Conservation (phyloP, 2,797 vertebrate genomes). For the Pelodytes ibericus region DNA sequence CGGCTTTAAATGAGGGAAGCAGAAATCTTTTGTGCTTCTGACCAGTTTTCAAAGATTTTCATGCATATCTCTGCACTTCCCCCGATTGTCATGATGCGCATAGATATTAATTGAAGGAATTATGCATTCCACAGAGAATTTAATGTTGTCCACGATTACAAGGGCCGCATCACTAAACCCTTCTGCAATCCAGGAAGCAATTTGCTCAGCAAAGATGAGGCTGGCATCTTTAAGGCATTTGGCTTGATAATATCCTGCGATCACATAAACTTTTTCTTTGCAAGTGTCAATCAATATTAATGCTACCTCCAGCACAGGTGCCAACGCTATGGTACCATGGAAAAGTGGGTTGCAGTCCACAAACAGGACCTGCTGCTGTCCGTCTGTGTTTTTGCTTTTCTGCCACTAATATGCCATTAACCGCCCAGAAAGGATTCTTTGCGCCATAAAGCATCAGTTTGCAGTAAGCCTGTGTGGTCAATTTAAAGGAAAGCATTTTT, state of each 20-base stretch:
- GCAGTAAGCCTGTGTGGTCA: constrained; percentile 95
- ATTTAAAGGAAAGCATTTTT: constrained; percentile 79
- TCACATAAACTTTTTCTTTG: constrained; percentile 95
- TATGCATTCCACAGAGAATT: constrained; percentile 88
- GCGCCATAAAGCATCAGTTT: constrained; percentile 94
- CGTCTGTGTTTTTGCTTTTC: constrained; percentile 82
- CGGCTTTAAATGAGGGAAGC: constrained; percentile 87
- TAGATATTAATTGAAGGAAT: constrained; percentile 88
- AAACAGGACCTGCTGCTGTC: constrained; percentile 77
- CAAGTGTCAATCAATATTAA: constrained; percentile 96
- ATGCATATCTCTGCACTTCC: constrained; percentile 89
- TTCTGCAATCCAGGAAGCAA: constrained; percentile 91
- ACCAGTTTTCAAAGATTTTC: constrained; percentile 94
- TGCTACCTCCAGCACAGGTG: constrained; percentile 95
- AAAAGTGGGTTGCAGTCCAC: constrained; percentile 96
- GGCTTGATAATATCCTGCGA: constrained; percentile 96
- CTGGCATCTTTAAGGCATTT: constrained; percentile 89
- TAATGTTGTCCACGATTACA: constrained; percentile 95
- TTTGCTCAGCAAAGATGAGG: constrained; percentile 93
- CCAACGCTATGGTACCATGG: constrained; percentile 90
- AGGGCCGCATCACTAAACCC: constrained; percentile 89
- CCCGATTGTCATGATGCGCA: constrained; percentile 93
- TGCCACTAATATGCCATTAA: constrained; percentile 91
- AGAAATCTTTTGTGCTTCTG: constrained; percentile 90
- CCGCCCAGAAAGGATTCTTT: constrained; percentile 90